Evolutionary conservation across 2,888 invertebrate genomes (phyloP).

Genomic region (Adelognathus sp.): DNA sequence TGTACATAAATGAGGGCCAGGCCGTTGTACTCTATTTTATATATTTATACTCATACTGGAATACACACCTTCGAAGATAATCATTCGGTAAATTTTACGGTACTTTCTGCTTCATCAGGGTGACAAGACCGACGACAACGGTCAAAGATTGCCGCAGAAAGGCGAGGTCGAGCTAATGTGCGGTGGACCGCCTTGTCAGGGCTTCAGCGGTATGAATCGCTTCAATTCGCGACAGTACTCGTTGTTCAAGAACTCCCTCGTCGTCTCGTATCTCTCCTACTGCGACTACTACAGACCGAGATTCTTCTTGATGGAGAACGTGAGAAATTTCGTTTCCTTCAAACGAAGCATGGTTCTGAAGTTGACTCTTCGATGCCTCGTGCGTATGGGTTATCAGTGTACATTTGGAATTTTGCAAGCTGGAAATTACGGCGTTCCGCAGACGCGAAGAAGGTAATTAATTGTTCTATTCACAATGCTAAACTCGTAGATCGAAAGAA

Average conservation of each 20-base stretch:
- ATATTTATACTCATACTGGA: no score
- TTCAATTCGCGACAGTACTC: slow-evolving; percentile 93
- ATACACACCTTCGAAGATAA: no score
- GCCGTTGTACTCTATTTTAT: no score
- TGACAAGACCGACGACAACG: slow-evolving; percentile 81
- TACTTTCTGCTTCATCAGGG: slow-evolving; percentile 78
- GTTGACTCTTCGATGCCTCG: slow-evolving; percentile 88
- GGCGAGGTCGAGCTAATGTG: slow-evolving; percentile 92
- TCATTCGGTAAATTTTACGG: neutral
- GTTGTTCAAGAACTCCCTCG: slow-evolving; percentile 92
- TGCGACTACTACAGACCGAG: slow-evolving; percentile 93
- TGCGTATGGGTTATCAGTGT: slow-evolving; percentile 94
- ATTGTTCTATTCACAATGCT: neutral
- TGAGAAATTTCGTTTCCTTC: slow-evolving; percentile 92
- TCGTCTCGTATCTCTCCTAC: slow-evolving; percentile 91
- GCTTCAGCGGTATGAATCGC: slow-evolving; percentile 94
- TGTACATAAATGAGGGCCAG: no score
- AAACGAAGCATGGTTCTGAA: slow-evolving; percentile 92
- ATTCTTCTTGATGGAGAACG: slow-evolving; percentile 93
- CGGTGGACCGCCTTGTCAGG: slow-evolving; percentile 95
- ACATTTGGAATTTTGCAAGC: slow-evolving; percentile 94
- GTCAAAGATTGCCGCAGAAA: slow-evolving; percentile 86
- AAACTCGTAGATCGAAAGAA: neutral
- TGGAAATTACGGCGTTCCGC: slow-evolving; percentile 92
- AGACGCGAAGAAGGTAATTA: slow-evolving; percentile 86